phyloP scores from a whole-genome alignment of 2,113 vertebrate genomes.

The Neopipo cinnamomea region DNA sequence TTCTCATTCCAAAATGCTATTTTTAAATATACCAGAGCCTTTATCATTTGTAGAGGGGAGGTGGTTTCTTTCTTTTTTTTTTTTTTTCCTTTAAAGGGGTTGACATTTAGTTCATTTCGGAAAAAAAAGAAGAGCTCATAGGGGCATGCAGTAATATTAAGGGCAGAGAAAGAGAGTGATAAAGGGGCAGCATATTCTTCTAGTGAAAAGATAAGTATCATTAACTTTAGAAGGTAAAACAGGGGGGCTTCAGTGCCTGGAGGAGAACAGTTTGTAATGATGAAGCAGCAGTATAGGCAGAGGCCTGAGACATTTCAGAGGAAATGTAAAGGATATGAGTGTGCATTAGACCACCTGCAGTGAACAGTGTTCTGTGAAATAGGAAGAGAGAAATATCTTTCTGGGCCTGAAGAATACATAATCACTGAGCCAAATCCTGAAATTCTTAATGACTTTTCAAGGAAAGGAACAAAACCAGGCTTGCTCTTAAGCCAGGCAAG shows the following conservation, averaged over 20 bases:
- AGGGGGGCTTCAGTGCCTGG: not conserved
- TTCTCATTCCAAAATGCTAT: not conserved
- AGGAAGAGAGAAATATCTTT: not conserved
- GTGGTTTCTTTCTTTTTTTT: rapidly evolving
- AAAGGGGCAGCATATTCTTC: not conserved
- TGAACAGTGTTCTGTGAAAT: constrained; percentile 28
- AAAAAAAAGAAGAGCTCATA: not conserved
- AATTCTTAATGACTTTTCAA: constrained; percentile 32
- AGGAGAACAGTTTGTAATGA: constrained; percentile 11
- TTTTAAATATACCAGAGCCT: not conserved
- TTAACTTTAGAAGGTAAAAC: constrained; percentile 24
- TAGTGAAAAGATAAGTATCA: constrained; percentile 30
- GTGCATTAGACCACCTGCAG: constrained; percentile 23
- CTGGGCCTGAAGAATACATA: not conserved
- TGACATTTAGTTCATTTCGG: not conserved
- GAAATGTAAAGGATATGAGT: not conserved
- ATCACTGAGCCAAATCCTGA: not conserved
- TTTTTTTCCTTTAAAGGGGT: not conserved
- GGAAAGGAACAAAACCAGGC: not conserved
- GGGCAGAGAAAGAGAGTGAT: not conserved
- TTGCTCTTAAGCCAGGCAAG: not conserved
- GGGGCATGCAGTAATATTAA: not conserved
- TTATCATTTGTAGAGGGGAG: not conserved
- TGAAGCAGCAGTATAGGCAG: not conserved
- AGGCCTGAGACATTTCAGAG: not conserved